A percentile compares a stretch with the other conserved stretches of the same genome.
Conservation (phyloP, 2,113 vertebrate species). For the Athene cunicularia region DNA sequence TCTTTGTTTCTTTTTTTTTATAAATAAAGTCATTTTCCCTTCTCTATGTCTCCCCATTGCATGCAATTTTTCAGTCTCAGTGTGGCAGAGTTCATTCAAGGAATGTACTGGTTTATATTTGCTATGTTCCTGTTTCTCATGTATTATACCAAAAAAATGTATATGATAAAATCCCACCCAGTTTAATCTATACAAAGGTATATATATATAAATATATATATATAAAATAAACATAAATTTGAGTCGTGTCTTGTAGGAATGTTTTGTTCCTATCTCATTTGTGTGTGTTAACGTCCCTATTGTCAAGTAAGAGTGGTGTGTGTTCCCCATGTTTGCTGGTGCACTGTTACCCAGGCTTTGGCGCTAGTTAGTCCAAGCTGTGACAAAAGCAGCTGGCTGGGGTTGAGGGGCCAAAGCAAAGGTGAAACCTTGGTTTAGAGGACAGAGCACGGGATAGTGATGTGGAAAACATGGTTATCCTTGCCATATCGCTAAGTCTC, state of each 20-base stretch:
- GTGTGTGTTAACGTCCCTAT: background rate
- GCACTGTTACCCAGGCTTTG: background rate
- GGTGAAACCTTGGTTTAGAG: background rate
- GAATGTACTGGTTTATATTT: conserved; percentile 61
- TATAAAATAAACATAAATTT: conserved; percentile 64
- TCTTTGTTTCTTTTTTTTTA: background rate
- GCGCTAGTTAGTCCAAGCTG: background rate
- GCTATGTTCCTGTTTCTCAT: conserved; percentile 47
- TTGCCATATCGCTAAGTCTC: background rate
- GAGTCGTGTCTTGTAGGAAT: conserved; percentile 39
- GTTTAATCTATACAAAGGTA: conserved; percentile 53
- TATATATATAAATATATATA: conserved; percentile 36
- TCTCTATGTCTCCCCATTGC: conserved; percentile 40
- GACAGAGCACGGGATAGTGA: background rate
- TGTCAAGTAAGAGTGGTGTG: background rate
- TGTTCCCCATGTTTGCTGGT: background rate
- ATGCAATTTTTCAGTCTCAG: conserved; percentile 44
- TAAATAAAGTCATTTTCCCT: conserved; percentile 29
- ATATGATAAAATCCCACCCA: conserved; percentile 37
- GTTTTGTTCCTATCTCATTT: conserved; percentile 22
- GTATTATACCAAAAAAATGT: conserved; percentile 58
- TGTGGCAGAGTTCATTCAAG: conserved; percentile 44
- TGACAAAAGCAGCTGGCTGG: background rate
- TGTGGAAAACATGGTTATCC: background rate
- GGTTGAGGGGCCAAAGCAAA: background rate